Base-by-base conservation (phyloP, 1,140 invertebrate genomes). In the Drosophila pseudoobscura region DNA sequence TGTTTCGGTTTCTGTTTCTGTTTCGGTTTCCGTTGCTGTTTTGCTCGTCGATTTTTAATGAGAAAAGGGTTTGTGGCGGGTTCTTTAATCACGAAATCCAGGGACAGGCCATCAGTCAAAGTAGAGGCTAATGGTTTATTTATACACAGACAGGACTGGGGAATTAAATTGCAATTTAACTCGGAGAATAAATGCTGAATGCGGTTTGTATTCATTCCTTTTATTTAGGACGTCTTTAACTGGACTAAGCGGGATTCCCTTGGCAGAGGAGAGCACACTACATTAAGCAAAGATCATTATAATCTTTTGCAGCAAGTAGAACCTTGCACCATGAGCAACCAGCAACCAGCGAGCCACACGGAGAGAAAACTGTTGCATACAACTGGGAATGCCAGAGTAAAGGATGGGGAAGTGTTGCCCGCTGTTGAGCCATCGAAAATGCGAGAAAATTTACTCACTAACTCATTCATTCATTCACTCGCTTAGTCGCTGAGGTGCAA, bases 71-170 rank as follows among this genome's bases (percentile, higher is more conserved):
- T 75, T 54, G 2, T 24, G 6, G 13, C 49, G n/a, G 51, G 35
- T 52, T 39, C 35, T 49, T 70, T 70, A 70, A 69, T 70, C 63
- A 70, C 66, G 11, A 56, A 57, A 50, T 53, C 39, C 51, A 50
- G 66, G 64, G 52, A 70, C 66, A 64, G 60, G 49, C 71, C 71
- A 74, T 74, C 70, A 74, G 71, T 74, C 70, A 74, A 74, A 74
- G 59, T 57, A 59, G 45, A 74, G 56, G 45, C 69, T 64, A 74
- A 74, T 64, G 59, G 52, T 56, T 74, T 74, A 74, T 74, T 74
- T 74, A 74, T 64, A 64, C 59, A 64, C 53, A 56, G 52, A 70
- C 63, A 57, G 64, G 64, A 70, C 69, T 52, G 47, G 64, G 53
- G 56, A 50, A 64, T 74, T 74, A 74, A 74, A 64, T 74, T 64